Conservation (phyloP, 2,113 vertebrate genomes). For the Bos indicus region DNA sequence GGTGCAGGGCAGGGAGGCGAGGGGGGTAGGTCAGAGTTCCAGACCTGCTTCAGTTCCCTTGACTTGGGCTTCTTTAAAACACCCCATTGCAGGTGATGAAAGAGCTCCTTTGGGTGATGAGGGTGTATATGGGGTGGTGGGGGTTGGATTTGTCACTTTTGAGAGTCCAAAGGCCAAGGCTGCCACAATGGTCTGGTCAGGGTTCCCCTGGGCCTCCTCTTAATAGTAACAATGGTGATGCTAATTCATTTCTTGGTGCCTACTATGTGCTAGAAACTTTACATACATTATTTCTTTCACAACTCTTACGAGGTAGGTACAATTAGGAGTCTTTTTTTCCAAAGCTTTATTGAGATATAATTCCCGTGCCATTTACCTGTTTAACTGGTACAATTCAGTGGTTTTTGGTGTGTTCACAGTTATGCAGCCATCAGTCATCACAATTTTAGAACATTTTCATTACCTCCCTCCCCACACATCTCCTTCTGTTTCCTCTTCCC, state of each 20-base stretch:
- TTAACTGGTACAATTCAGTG: neutral
- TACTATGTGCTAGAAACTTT: neutral
- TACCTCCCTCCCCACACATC: neutral
- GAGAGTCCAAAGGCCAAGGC: slow-evolving; percentile 21
- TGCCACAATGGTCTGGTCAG: neutral
- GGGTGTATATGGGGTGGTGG: neutral
- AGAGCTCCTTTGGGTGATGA: neutral
- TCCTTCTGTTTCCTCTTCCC: neutral
- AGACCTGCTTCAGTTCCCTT: slow-evolving; percentile 13
- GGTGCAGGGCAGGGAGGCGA: neutral
- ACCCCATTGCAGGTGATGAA: neutral
- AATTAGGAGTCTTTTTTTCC: neutral
- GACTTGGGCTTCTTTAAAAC: neutral
- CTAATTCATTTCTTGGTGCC: neutral
- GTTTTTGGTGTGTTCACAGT: neutral
- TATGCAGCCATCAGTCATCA: neutral
- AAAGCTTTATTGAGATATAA: neutral
- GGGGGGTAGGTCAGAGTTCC: neutral
- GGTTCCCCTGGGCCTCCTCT: neutral
- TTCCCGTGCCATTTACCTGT: neutral
- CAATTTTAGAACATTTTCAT: slow-evolving; percentile 1
- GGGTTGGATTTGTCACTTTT: neutral
- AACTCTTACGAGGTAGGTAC: neutral
- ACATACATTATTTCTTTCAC: neutral
- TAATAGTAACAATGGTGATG: neutral